phyloP scores from a whole-genome alignment of 2,888 invertebrate species.

The Metopia argyrocephala region DNA sequence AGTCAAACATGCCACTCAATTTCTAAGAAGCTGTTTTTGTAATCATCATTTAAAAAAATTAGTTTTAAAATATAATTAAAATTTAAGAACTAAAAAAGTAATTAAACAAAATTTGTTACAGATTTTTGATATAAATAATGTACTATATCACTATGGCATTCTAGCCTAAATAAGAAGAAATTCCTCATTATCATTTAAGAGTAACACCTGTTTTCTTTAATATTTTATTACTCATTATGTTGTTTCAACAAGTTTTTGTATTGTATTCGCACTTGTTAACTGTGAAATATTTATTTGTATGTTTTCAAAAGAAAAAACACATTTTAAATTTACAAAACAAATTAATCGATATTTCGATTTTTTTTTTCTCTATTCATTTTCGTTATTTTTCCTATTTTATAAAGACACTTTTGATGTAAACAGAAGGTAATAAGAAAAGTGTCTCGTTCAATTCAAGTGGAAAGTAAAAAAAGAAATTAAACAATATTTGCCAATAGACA shows the following conservation, averaged over 20 bases:
- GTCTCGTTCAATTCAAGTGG: not conserved
- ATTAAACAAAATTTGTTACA: no score
- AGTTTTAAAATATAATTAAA: no score
- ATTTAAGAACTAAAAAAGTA: no score
- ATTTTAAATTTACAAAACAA: not conserved
- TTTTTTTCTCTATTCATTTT: slow-evolving; percentile 4
- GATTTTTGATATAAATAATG: no score
- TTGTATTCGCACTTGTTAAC: not conserved
- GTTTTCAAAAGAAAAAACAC: not conserved
- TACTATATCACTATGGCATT: no score
- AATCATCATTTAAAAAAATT: no score
- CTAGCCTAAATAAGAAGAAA: no score
- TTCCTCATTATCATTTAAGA: no score
- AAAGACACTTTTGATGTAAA: not conserved
- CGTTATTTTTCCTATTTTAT: not conserved
- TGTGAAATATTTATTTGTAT: not conserved
- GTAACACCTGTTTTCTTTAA: not conserved
- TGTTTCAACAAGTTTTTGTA: not conserved
- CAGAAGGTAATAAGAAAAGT: not conserved
- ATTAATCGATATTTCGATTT: slow-evolving; percentile 44
- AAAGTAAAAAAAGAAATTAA: slow-evolving; percentile 6
- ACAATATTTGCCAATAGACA: slow-evolving; percentile 6
- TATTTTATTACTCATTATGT: not conserved
- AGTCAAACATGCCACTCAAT: no score
- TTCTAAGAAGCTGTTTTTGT: no score